A percentile compares a stretch with the other conserved stretches of the same genome.
These are phyloP conservation scores for Emydocephalus ijimae DNA, from an alignment of 2,113 vertebrate genomes.

Conservation along the genomic window DNA sequence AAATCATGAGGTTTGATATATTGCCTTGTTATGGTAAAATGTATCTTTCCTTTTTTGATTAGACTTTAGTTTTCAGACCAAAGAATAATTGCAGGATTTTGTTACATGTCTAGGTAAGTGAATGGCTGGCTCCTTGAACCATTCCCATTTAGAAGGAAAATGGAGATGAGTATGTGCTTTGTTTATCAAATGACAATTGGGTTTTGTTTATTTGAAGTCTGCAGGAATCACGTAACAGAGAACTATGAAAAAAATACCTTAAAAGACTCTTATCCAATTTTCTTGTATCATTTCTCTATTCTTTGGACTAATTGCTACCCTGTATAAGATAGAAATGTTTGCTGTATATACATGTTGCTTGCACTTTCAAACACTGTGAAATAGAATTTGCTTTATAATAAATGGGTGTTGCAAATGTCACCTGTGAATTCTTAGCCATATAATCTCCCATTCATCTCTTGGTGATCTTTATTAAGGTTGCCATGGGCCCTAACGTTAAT, in stretches of 20 bases:
- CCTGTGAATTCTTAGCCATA: not conserved
- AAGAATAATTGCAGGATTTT: not conserved
- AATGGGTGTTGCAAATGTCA: not conserved
- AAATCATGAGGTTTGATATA: not conserved
- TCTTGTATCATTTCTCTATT: not conserved
- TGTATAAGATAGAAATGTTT: not conserved
- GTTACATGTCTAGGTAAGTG: not conserved
- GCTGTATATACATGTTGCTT: not conserved
- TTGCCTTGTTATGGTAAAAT: not conserved
- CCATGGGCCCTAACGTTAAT: not conserved
- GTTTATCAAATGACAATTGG: not conserved
- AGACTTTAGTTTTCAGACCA: not conserved
- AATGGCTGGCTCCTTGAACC: not conserved
- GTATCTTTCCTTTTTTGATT: not conserved
- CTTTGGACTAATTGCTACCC: not conserved
- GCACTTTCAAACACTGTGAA: not conserved
- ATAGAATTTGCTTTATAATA: not conserved
- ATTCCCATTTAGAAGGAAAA: not conserved
- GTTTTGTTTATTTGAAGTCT: not conserved
- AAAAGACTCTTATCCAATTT: not conserved
- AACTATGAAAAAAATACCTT: not conserved
- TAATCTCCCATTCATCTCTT: not conserved
- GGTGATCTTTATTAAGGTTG: not conserved
- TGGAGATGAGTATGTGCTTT: not conserved
- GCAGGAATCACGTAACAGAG: not conserved